These are phyloP conservation scores for Triplophysa yarkandensis DNA, from an alignment of 2,797 vertebrate genomes.

Conservation along the genomic window DNA sequence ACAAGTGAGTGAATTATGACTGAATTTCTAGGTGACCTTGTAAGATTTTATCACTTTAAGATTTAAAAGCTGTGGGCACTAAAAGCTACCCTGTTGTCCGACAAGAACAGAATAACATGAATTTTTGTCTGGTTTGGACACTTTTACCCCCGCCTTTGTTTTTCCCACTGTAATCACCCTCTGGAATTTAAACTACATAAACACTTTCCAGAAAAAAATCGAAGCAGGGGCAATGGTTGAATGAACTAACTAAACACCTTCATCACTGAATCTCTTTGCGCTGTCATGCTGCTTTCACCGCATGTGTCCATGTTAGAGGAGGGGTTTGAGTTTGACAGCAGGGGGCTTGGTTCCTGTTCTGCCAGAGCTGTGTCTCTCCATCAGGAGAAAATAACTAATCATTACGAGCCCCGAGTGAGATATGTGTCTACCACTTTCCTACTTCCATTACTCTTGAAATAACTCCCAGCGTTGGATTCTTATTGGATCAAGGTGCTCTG, in stretches of 20 bases:
- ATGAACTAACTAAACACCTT: not conserved
- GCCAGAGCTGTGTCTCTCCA: conserved; percentile 23
- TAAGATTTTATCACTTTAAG: no score
- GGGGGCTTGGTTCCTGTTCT: conserved; percentile 36
- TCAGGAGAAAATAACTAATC: conserved; percentile 56
- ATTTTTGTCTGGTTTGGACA: not conserved
- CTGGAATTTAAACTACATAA: not conserved
- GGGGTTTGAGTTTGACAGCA: conserved; percentile 25
- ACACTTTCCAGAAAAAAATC: not conserved
- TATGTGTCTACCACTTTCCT: conserved; percentile 42
- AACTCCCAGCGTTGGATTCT: conserved; percentile 28
- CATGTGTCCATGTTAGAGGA: conserved; percentile 2
- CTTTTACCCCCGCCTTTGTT: not conserved
- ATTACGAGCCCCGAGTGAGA: conserved; percentile 44
- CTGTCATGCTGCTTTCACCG: conserved; percentile 16
- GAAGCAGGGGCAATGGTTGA: not conserved
- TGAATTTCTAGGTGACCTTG: no score
- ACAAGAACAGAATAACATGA: not conserved
- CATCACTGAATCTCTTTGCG: conserved; percentile 19
- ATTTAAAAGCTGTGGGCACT: not conserved
- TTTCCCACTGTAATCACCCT: not conserved
- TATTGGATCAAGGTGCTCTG: conserved; percentile 15
- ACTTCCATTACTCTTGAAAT: conserved; percentile 38
- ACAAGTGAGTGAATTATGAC: no score
- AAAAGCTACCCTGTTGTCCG: not conserved